Evolutionary conservation across 1,140 invertebrate genomes (phyloP), one percentile per base, ranked within the genome.

Genomic region (Orussus abietinus): DNA sequence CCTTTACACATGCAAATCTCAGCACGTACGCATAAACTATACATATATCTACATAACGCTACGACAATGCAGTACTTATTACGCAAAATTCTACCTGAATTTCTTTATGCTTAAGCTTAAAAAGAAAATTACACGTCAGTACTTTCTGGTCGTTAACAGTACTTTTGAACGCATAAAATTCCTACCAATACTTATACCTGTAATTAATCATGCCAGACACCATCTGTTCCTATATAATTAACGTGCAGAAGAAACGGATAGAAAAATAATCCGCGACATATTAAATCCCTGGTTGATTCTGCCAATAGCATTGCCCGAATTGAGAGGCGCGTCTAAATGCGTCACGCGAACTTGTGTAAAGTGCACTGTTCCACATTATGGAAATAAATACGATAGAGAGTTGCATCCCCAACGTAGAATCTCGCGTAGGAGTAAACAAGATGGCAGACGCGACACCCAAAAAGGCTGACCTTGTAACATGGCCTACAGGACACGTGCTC

Each of bases 401-500:
- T 54, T 41, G 41, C 51, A 45, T 33, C 32, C 33, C 25, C 45
- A 44, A 36, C 46, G 45, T 14, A 34, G 29, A 40, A 11, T 18
- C 31, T 12, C 15, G 32, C 12, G 32, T n/a, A n/a, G 7, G 1
- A 33, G 0, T 11, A 12, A 13, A 25, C n/a, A 10, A 37, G 12
- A 12, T 9, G 28, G 20, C 2, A n/a, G 4, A 25, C 37, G 14
- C 15, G 37, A 12, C 25, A 38, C 14, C 36, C 18, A 4, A 38
- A 19, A 12, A 22, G 17, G 3, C 47, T 41, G 46, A 69, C 67
- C 50, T 70, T 63, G 3, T 64, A 59, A 46, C 58, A 67, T 5
- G 64, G 54, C n/a, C 56, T 57, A 42, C 51, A 49, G 42, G 59
- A 65, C 37, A 58, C 58, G 17, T 46, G 57, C 17, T 64, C 60